Conservation (phyloP, 2,113 vertebrate species). For the Nesogale talazaci region DNA sequence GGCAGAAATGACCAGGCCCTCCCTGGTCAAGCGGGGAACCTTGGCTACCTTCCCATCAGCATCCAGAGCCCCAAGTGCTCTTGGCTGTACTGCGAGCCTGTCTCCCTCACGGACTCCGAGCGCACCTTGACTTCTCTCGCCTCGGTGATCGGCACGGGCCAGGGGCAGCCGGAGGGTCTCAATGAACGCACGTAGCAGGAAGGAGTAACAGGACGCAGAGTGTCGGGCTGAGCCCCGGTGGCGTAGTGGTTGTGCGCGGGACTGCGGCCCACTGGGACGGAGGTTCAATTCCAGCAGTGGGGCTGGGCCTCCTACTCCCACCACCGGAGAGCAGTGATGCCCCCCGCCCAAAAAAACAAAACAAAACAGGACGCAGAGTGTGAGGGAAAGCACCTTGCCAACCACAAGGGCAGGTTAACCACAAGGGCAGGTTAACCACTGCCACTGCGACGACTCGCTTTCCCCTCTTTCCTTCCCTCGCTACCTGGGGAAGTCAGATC, state of each 20-base stretch:
- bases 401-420: background rate
- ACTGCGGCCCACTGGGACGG: too few species aligned
- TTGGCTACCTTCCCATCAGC: background rate
- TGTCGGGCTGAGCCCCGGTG: too few species aligned
- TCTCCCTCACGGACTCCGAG: background rate
- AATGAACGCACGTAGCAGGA: background rate
- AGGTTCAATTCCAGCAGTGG: too few species aligned
- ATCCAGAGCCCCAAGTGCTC: background rate
- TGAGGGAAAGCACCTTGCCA: background rate
- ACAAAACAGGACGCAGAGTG: background rate
- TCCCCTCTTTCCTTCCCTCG: background rate
- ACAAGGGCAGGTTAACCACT: background rate
- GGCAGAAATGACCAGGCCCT: background rate
- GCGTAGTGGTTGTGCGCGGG: too few species aligned
- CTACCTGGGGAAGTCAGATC: background rate
- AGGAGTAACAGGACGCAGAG: background rate
- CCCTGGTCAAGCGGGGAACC: background rate
- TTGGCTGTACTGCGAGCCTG: background rate
- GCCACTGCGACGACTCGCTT: background rate
- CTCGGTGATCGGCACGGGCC: background rate
- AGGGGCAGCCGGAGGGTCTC: background rate
- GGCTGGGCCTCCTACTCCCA: too few species aligned
- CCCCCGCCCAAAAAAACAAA: too few species aligned
- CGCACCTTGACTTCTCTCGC: background rate
- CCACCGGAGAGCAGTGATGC: too few species aligned